phyloP scores from a whole-genome alignment of 2,888 invertebrate species.

The Meteorus colon region DNA sequence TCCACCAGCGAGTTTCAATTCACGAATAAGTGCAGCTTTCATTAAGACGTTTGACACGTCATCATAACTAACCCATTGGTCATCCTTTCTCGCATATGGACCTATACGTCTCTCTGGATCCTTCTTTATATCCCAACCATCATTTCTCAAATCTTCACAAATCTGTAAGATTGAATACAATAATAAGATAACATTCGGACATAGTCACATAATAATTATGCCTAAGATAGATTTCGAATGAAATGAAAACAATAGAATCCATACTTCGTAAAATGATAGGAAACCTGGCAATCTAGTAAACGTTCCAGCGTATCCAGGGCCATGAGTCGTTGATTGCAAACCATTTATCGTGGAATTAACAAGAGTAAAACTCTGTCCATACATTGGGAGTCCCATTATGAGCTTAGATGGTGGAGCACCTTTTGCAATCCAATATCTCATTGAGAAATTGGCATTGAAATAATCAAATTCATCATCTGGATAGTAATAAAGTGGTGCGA shows the following conservation, averaged over 20 bases:
- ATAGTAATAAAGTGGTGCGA: conserved; percentile 86
- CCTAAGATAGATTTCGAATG: background rate
- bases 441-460: conserved; percentile 88
- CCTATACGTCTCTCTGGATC: conserved; percentile 86
- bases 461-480: conserved; percentile 86
- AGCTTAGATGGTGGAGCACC: conserved; percentile 86
- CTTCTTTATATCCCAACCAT: conserved; percentile 85
- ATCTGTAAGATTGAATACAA: conserved; percentile 74
- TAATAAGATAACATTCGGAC: background rate
- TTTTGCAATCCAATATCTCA: conserved; percentile 89
- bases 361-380: conserved; percentile 86
- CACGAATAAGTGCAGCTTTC: conserved; percentile 81
- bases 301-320: conserved; percentile 85
- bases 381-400: conserved; percentile 89
- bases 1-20: conserved; percentile 85
- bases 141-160: conserved; percentile 84
- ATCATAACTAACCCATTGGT: conserved; percentile 93
- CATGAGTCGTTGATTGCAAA: conserved; percentile 81
- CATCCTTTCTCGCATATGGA: conserved; percentile 87
- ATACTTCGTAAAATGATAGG: conserved; percentile 85
- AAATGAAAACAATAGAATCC: conserved; percentile 16
- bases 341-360: conserved; percentile 69
- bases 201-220: background rate
- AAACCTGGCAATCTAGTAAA: conserved; percentile 88
- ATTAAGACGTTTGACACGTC: conserved; percentile 74